Conservation (phyloP, 2,113 vertebrate species). For the Tupaia chinensis region DNA sequence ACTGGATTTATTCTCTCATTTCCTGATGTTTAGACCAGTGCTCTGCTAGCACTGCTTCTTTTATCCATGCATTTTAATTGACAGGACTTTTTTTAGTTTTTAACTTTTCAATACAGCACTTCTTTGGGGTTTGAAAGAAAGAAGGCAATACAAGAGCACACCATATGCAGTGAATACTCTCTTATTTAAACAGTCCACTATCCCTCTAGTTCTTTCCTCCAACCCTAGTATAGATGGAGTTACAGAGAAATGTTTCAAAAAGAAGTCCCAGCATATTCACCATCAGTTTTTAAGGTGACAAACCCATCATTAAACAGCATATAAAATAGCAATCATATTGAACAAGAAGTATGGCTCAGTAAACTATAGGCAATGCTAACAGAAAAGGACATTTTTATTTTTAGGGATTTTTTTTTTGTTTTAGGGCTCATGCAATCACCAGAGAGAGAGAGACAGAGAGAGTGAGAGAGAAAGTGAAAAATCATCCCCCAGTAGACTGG, state of each 20-base stretch:
- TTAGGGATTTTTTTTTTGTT: no score
- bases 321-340: background rate
- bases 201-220: background rate
- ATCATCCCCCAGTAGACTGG: no score
- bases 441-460: no score
- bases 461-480: no score
- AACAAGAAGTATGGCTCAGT: background rate
- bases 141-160: slow-evolving; percentile 1
- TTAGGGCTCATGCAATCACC: no score
- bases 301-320: slow-evolving; percentile 23
- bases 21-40: background rate
- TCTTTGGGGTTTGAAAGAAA: slow-evolving; percentile 29
- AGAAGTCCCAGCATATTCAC: background rate
- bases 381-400: background rate
- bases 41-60: background rate
- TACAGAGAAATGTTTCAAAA: background rate
- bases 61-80: background rate
- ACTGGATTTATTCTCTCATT: background rate
- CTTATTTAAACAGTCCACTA: background rate
- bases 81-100: background rate
- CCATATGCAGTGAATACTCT: slow-evolving; percentile 23
- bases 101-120: slow-evolving; percentile 49
- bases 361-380: background rate
- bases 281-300: slow-evolving; percentile 15
- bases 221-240: slow-evolving; percentile 1